Base-by-base conservation (phyloP, 1,140 invertebrate species). In the Ptiloglossa arizonensis region DNA sequence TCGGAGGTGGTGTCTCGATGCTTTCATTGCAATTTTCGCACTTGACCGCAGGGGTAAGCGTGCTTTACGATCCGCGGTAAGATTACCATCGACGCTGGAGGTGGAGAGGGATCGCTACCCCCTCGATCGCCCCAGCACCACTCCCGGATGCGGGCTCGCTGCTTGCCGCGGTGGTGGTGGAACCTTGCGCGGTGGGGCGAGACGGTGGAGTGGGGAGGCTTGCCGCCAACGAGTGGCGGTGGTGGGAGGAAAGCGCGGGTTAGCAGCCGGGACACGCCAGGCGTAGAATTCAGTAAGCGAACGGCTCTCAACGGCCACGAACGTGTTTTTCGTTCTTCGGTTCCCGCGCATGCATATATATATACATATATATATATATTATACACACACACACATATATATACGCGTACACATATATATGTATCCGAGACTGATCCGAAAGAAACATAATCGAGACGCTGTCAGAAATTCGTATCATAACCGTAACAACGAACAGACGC, bases 201-300 rank as follows among this genome's bases (percentile, higher is more conserved):
- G 60, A 48, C n/a, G 29, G 50, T 74, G 57, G 46, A 46, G 73
- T n/a, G 78, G 83, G 50, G 81, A 73, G 76, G 82, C 81, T 87
- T 88, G 87, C 81, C 87, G 86, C 70, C 79, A 82, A 79, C 82
- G 79, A 72, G 87, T 67, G 48, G 15, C 5, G 48, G 59, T 88
- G 71, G 87, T 87, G 86, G 89, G 87, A 88, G 85, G 85, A 92
- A 90, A 91, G 89, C 90, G 91, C 91, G 91, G 91, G 91, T 90
- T 91, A 90, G 89, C 86, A 88, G 87, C 84, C 89, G 82, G 86
- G 87, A 90, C 77, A 87, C 89, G 87, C 77, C 83, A 86, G 82
- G 79, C 74, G 86, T 82, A 66, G 80, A 87, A 88, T 88, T 92
- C 89, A 92, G 91, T 92, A 90, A 91, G 90, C 90, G 89, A 91